phyloP scores from a whole-genome alignment of 2,888 invertebrate species.

The Drosophila monieri region DNA sequence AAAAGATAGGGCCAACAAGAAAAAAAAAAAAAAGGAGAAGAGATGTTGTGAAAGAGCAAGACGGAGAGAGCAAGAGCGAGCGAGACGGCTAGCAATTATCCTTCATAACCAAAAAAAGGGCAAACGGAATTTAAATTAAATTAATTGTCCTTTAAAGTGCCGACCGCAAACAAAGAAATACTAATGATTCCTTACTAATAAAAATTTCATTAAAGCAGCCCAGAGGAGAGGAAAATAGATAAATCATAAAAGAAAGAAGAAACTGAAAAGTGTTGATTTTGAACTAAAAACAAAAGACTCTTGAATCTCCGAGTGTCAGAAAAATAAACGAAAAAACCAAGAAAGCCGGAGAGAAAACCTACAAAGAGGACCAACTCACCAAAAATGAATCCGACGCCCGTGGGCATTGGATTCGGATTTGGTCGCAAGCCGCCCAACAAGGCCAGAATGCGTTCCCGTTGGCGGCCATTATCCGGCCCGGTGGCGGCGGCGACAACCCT shows the following conservation, averaged over 20 bases:
- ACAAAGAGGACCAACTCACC: slow-evolving; percentile 19
- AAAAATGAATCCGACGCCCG: slow-evolving; percentile 82
- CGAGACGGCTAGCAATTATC: slow-evolving; percentile 37
- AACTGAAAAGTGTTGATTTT: not conserved
- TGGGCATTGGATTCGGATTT: slow-evolving; percentile 82
- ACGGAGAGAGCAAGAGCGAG: slow-evolving; percentile 11
- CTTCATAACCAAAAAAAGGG: slow-evolving; percentile 37
- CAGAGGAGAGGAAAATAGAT: not conserved
- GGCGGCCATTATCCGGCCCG: slow-evolving; percentile 42
- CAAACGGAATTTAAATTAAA: slow-evolving; percentile 39
- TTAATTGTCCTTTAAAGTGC: slow-evolving; percentile 39
- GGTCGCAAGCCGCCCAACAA: slow-evolving; percentile 70
- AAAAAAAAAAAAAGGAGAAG: not conserved
- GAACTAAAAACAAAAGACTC: not conserved
- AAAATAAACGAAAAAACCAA: not conserved
- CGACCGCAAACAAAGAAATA: not conserved
- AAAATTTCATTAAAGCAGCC: slow-evolving; percentile 40
- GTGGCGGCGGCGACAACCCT: slow-evolving; percentile 1
- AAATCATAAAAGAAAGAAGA: not conserved
- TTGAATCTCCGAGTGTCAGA: not conserved
- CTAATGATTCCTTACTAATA: slow-evolving; percentile 6
- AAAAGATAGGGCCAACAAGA: slow-evolving; percentile 34
- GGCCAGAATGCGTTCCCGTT: slow-evolving; percentile 62
- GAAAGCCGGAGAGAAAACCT: slow-evolving; percentile 3
- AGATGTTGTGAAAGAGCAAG: slow-evolving; percentile 4